Evolutionary conservation across 2,797 vertebrate species (phyloP).

Genomic region (Potorous gilbertii): DNA sequence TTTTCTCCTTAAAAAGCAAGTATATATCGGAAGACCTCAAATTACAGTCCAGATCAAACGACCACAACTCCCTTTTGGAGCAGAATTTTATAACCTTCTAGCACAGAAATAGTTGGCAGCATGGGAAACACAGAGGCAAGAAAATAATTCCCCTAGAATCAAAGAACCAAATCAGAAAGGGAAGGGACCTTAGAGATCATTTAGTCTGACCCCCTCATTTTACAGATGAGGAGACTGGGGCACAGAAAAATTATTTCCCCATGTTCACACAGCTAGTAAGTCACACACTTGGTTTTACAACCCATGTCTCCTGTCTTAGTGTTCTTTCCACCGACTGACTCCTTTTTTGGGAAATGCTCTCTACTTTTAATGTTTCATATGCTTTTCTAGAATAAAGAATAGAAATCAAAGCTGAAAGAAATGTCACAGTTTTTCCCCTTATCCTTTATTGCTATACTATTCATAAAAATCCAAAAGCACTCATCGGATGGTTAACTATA

Average conservation of each 20-base stretch:
- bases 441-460: not conserved
- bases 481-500: not conserved
- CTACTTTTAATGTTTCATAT: slow-evolving; percentile 19
- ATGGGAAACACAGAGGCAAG: not conserved
- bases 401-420: slow-evolving; percentile 50
- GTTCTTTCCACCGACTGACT: not conserved
- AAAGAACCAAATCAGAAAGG: not conserved
- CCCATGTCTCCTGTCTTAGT: not conserved
- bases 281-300: not conserved
- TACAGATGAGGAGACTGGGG: not conserved
- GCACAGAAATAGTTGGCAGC: not conserved
- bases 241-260: not conserved
- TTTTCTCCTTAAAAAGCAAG: not conserved
- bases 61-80: slow-evolving; percentile 1
- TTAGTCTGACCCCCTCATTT: not conserved
- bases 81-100: not conserved
- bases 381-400: slow-evolving; percentile 42
- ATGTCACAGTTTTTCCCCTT: not conserved
- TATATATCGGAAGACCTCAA: slow-evolving; percentile 30
- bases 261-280: not conserved
- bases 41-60: slow-evolving; percentile 39
- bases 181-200: not conserved
- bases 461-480: slow-evolving; percentile 31
- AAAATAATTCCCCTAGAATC: not conserved
- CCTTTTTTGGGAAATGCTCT: slow-evolving; percentile 39